These are phyloP conservation scores for Glyptemys insculpta DNA, from an alignment of 2,797 vertebrate species.

Conservation along the genomic window DNA sequence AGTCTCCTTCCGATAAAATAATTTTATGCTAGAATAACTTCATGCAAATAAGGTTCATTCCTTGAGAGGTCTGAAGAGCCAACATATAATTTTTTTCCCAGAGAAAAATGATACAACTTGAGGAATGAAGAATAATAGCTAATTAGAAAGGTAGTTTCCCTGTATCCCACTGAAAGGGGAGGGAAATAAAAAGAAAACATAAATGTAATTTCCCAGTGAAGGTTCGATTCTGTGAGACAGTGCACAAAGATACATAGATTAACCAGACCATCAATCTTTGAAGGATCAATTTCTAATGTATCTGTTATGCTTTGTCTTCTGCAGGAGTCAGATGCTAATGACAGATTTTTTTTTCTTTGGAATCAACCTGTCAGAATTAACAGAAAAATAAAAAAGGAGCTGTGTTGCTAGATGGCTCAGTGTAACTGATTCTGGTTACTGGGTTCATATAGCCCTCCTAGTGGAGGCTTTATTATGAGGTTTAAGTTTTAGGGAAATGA, in stretches of 20 bases:
- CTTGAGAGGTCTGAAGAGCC: background rate
- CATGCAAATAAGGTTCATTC: constrained; percentile 34
- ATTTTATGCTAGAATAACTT: constrained; percentile 58
- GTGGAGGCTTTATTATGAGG: constrained; percentile 9
- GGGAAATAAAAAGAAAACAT: background rate
- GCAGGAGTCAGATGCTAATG: background rate
- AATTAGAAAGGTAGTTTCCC: background rate
- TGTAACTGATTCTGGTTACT: background rate
- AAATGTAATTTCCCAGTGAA: background rate
- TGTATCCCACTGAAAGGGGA: background rate
- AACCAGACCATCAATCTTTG: background rate
- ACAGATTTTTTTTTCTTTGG: background rate
- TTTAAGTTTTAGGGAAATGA: background rate
- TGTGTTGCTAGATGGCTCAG: background rate
- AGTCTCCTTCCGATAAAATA: constrained; percentile 38
- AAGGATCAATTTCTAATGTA: background rate
- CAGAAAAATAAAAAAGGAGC: background rate
- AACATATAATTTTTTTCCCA: background rate
- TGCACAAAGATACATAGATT: background rate
- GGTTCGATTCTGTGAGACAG: background rate
- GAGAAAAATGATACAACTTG: background rate
- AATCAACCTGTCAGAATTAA: constrained; percentile 7
- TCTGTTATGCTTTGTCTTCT: background rate
- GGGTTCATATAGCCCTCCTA: background rate
- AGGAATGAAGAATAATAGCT: background rate